Evolutionary conservation across 1,140 invertebrate species (phyloP), one percentile per base, ranked within the genome.

Genomic region (Drosophila navojoa): DNA sequence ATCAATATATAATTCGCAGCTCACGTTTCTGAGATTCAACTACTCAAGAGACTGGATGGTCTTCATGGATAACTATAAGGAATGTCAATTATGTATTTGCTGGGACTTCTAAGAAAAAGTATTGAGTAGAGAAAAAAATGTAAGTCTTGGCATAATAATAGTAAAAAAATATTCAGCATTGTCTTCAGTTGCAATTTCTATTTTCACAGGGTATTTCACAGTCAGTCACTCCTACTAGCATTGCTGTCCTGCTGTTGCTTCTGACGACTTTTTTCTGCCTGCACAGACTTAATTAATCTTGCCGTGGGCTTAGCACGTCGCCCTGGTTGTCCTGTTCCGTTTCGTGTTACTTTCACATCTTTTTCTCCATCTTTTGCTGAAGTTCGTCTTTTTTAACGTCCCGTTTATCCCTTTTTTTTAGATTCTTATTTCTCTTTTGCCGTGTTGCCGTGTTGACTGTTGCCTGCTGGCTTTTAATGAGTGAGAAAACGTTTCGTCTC

Each of bases 231-330:
- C 15, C 10, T 9, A 3, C 0, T 4, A 15, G 13, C 25, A 42
- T 60, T 44, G 16, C n/a, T 19, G 42, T 75, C 42, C 32, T 49
- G 27, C 32, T 70, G 52, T 13, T 13, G 16, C 15, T 44, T 42
- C 13, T 71, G 62, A 44, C 53, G 44, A 16, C 47, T 45, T 53
- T 64, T 55, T 64, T 61, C 60, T 66, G 77, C 60, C 73, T 77
- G 72, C 74, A 68, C 76, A 82, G 71, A 86, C 81, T 86, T 86
- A 86, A 86, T 86, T 86, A 86, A 86, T 86, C 82, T 86, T 81
- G 76, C 82, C 80, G 68, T 68, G 68, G 76, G 81, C 81, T 86
- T 87, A 81, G 82, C 71, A 74, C 71, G 76, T 87, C 81, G 61
- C 75, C 72, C 72, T 79, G 72, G 47, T 42, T 77, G 76, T 85